Evolutionary conservation across 2,888 invertebrate genomes (phyloP).

Genomic region (Pristionchus mayeri): DNA sequence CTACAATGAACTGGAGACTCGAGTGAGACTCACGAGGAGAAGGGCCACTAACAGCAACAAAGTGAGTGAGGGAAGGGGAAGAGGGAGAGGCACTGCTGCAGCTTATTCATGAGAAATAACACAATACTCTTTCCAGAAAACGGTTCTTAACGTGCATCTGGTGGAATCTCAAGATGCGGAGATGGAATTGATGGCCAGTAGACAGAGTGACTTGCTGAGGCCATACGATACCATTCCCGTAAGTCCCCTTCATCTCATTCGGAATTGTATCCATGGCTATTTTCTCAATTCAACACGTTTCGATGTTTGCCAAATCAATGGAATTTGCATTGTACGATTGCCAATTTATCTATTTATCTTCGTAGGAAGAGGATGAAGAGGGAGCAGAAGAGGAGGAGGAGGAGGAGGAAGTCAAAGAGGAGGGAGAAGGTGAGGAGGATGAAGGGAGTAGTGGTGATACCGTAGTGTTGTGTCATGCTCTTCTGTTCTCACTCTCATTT

Average conservation of each 20-base stretch:
- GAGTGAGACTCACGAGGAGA: slow-evolving; percentile 76
- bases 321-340: neutral
- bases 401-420: slow-evolving; percentile 1
- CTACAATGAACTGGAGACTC: slow-evolving; percentile 79
- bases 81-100: no score
- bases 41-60: slow-evolving; percentile 55
- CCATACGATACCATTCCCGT: slow-evolving; percentile 24
- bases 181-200: neutral
- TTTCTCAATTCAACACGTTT: no score
- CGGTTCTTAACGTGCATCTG: neutral
- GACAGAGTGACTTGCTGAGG: slow-evolving; percentile 15
- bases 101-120: no score
- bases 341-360: neutral
- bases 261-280: no score
- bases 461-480: no score
- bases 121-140: neutral
- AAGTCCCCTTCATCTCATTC: neutral
- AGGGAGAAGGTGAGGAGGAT: neutral
- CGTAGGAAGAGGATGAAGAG: slow-evolving; percentile 13
- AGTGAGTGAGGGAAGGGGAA: neutral
- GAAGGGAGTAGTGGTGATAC: neutral
- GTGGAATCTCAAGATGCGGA: neutral
- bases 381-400: neutral
- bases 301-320: neutral
- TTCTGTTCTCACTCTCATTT: neutral